Conservation (phyloP, 2,113 vertebrate species). For the Erythrocebus patas region DNA sequence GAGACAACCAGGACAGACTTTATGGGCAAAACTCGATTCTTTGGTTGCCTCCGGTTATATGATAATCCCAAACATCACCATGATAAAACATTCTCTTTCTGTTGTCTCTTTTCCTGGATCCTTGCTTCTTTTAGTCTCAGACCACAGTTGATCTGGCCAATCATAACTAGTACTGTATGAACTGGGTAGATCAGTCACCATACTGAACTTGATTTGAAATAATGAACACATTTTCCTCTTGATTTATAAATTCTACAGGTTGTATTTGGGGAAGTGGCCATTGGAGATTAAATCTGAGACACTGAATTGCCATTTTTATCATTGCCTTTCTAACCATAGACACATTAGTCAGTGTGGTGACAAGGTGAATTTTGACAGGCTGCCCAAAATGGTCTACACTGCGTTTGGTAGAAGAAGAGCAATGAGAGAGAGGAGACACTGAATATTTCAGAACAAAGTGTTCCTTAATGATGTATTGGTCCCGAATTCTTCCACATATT, state of each 20-base stretch:
- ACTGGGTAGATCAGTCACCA: neutral
- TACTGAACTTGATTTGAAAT: conserved; percentile 28
- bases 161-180: neutral
- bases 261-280: neutral
- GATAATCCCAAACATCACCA: neutral
- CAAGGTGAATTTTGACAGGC: neutral
- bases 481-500: conserved; percentile 7
- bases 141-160: neutral
- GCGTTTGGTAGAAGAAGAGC: neutral
- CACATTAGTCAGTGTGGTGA: conserved; percentile 40
- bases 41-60: neutral
- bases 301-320: conserved; percentile 10
- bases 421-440: neutral
- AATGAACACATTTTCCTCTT: conserved; percentile 31
- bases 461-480: neutral
- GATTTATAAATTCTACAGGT: neutral
- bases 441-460: neutral
- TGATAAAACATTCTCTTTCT: neutral
- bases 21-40: neutral
- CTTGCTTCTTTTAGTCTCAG: neutral
- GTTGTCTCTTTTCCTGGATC: neutral
- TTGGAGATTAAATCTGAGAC: conserved; percentile 9
- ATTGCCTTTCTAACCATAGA: neutral
- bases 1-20: neutral
- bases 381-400: neutral